Conservation (phyloP, 2,888 invertebrate genomes). For the Ophion costatus region DNA sequence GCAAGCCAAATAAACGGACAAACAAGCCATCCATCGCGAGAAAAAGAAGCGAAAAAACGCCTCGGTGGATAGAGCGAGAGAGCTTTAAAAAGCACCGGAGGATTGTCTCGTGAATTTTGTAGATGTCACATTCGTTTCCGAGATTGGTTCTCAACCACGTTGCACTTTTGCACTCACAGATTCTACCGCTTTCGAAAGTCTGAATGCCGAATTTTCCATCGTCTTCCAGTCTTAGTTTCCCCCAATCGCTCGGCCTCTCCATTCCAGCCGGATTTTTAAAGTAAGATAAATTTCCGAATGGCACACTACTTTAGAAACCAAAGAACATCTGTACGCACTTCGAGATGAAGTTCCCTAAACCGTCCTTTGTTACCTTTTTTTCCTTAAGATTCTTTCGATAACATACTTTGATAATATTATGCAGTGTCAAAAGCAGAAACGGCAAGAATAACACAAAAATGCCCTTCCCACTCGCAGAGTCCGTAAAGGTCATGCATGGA, state of each 20-base stretch:
- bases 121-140: constrained; percentile 75
- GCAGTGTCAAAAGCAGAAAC: no score
- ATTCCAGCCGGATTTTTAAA: not conserved
- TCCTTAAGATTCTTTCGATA: no score
- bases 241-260: not conserved
- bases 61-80: constrained; percentile 44
- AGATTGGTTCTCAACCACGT: constrained; percentile 70
- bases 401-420: no score
- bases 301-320: no score
- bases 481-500: no score
- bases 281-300: not conserved
- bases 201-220: constrained; percentile 45
- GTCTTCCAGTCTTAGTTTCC: constrained; percentile 6
- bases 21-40: constrained; percentile 67
- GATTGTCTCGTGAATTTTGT: constrained; percentile 71
- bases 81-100: constrained; percentile 61
- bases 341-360: no score
- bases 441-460: no score
- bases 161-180: constrained; percentile 41
- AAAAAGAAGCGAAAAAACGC: constrained; percentile 55
- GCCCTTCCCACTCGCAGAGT: no score
- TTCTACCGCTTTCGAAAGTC: constrained; percentile 33
- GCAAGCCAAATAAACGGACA: constrained; percentile 80
- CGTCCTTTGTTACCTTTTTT: no score
- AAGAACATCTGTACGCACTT: no score